Base-by-base conservation (phyloP, 2,888 invertebrate genomes). In the Latrodectus elegans region DNA sequence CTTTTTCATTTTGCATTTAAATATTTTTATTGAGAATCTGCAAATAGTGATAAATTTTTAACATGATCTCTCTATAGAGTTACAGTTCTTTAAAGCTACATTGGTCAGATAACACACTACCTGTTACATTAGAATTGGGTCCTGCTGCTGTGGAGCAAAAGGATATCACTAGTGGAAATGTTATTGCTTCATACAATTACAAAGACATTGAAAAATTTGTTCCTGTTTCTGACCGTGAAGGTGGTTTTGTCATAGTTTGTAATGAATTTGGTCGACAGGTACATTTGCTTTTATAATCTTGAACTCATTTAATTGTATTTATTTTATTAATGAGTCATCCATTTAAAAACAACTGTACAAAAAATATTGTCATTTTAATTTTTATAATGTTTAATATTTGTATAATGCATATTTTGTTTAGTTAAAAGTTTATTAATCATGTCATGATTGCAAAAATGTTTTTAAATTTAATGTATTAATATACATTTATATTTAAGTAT, bases 51-150 rank as follows among this genome's bases (percentile, higher is more conserved):
- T 8, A 72, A 72, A 17, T n/a, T 22, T 17, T 67, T 17, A 10
- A 15, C 3, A 15, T n/a, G 11, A n/a, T n/a, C 11, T n/a, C 55
- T 76, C 92, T 91, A 81, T 93, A 96, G 96, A 81, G 79, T 64
- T 98, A 95, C 93, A 95, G 96, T 93, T 97, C 96, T 8, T 97
- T 96, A 92, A 99, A 99, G 93, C 96, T 97, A 91, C 98, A 99
- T 91, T 99, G 99, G 99, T 97, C 98, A 73, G 98, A 98, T 79
- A 96, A 96, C 60, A 94, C 96, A 89, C 93, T 98, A 68, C 97
- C 97, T 0, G 95, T 97, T 22, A 95, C 96, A 49, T 93, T 99
- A 88, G 97, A 98, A 94, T 96, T 98, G 2, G 96, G 97, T n/a
- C 96, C 97, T 0, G 96, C 96, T 92, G 96, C 97, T 52, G 92